Evolutionary conservation across 2,888 invertebrate species (phyloP), one percentile per base, ranked within the genome.

Genomic region (Eristalis tenax): DNA sequence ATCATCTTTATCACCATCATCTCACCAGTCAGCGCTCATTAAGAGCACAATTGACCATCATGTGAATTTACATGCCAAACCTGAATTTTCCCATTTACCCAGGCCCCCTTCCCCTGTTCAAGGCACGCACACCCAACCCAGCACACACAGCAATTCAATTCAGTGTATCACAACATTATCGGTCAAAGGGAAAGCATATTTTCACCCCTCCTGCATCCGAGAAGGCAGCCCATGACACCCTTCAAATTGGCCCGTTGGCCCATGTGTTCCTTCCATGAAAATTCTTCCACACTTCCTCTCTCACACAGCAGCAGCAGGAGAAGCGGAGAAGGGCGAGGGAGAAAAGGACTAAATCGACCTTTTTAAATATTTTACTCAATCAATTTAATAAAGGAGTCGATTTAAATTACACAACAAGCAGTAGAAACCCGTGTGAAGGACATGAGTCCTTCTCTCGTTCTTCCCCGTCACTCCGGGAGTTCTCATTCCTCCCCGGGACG

Each of bases 341-440:
- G 28, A 59, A 82, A 76, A 66, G 82, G 82, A 76, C 82, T 71
- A 82, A 76, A 82, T 76, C 82, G 76, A 82, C 82, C 82, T 82
- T 76, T 82, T 82, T 76, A 82, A 82, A 82, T 76, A 76, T 76
- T 82, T 82, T 82, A 82, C 82, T 82, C 82, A 82, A 82, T 70
- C 82, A 82, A 82, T 82, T 82, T 82, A 82, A 82, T 82, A 71
- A 82, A 82, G 66, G 82, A 82, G 82, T 71, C 82, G 82, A 76
- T 76, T 82, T 82, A 82, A 82, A 82, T 76, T 82, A 82, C 82
- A 32, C 32, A 32, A 32, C 32, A 76, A 81, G 75, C 70, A 75
- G 70, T 65, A 26, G 69, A 65, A 81, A 61, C 66, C 68, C 75
- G 75, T 75, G 75, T 70, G 70, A 75, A 81, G 81, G 75, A 70